Conservation (phyloP, 1,140 invertebrate genomes). For the Trypoxylus dichotomus region DNA sequence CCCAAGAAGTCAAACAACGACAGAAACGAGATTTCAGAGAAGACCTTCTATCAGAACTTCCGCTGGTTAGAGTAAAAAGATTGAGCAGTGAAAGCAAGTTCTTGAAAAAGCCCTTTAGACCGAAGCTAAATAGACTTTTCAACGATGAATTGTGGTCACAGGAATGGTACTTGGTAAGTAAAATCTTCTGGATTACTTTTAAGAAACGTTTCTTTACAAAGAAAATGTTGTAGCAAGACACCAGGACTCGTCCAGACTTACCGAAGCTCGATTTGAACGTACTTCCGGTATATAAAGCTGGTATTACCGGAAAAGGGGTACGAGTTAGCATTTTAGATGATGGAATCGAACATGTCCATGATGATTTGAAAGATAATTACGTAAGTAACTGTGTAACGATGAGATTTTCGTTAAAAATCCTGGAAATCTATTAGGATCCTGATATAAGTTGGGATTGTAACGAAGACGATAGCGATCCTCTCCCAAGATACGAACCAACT, state of each 20-base stretch:
- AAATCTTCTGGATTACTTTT: background rate
- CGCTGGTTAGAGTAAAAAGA: constrained; percentile 38
- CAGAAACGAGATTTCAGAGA: constrained; percentile 64
- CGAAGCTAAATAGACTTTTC: constrained; percentile 56
- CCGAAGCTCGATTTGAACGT: constrained; percentile 76
- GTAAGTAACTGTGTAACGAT: constrained; percentile 60
- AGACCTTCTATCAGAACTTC: constrained; percentile 38
- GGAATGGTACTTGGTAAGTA: constrained; percentile 89
- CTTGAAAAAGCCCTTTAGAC: constrained; percentile 28
- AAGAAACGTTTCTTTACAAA: background rate
- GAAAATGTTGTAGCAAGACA: constrained; percentile 61
- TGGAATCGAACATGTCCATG: constrained; percentile 80
- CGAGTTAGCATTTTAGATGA: constrained; percentile 85
- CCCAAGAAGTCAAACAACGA: constrained; percentile 64
- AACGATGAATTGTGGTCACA: constrained; percentile 85
- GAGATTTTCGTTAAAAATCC: background rate
- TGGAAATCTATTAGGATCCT: constrained; percentile 63
- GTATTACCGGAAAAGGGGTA: constrained; percentile 78
- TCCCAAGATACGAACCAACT: constrained; percentile 67
- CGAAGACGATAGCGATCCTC: constrained; percentile 73
- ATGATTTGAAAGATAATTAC: constrained; percentile 78
- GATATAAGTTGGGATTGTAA: constrained; percentile 86
- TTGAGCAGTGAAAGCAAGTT: constrained; percentile 21
- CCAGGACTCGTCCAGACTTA: constrained; percentile 58
- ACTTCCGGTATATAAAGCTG: constrained; percentile 76